Evolutionary conservation across 2,888 invertebrate genomes (phyloP), one percentile per base, ranked within the genome.

Genomic region (Thysanoteuthis rhombus): DNA sequence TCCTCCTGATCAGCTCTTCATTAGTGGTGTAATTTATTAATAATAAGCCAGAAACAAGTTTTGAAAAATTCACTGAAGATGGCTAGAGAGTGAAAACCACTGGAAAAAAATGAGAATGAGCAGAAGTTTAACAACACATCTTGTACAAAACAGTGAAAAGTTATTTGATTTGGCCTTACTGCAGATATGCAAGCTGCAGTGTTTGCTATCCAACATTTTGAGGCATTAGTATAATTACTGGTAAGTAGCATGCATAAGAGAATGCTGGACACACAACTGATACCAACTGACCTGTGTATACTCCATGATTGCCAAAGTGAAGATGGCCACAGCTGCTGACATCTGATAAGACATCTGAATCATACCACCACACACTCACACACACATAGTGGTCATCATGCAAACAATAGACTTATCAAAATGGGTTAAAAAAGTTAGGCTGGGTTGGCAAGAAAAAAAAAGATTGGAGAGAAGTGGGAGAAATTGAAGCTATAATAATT

Each of bases 171-270:
- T n/a, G 75, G 16, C 75, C 75, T 36, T 75, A 52, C 52, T 25
- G 25, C 52, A 28, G 28, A 25, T 52, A 52, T 52, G 52, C 52
- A n/a, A 75, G 75, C n/a, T n/a, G n/a, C 75, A 75, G 75, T 75
- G n/a, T 75, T 75, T n/a, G n/a, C 75, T n/a, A 75, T 75, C 75
- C 75, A 75, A 75, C n/a, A 75, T 75, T 75, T 75, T 75, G 75
- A 75, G 75, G 75, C 75, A 75, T 75, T 75, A 75, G 75, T 75
- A 75, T 75, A 75, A 75, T 75, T 75, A 75, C n/a, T 75, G n/a
- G 75, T 75, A 75, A 75, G 75, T 75, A 75, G 36, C 75, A 75
- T 75, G 75, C 75, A 75, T 75, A n/a, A 75, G n/a, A 75, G 75
- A 75, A 75, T 75, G 75, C 75, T 75, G n/a, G 75, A 75, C 75